Evolutionary conservation across 2,113 vertebrate genomes (phyloP).

Genomic region (Syngnathus floridae): DNA sequence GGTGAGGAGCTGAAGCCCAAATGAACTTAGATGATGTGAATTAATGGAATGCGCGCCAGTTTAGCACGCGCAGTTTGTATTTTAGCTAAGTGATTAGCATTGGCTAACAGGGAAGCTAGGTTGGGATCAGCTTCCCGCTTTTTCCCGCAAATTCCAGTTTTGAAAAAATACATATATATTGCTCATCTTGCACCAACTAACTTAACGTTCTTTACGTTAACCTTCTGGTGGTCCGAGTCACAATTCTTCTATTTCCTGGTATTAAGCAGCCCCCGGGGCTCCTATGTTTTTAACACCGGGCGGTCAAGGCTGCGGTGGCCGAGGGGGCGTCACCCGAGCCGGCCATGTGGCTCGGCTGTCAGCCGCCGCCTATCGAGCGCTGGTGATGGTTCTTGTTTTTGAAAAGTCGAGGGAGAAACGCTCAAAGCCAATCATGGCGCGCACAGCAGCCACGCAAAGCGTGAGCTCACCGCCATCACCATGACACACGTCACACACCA

Average conservation of each 20-base stretch:
- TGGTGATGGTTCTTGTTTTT: conserved; percentile 1
- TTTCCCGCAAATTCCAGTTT: background rate
- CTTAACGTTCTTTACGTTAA: too few relatives aligned
- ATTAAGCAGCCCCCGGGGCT: background rate
- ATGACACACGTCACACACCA: background rate
- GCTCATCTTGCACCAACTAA: background rate
- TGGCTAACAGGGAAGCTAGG: background rate
- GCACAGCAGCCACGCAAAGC: conserved; percentile 5
- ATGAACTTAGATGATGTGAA: background rate
- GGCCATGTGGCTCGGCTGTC: conserved; percentile 8
- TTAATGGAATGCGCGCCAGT: background rate
- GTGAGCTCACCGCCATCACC: conserved; percentile 7
- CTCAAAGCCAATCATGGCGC: conserved; percentile 11
- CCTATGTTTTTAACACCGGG: background rate
- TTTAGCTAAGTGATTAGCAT: background rate
- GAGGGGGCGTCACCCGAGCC: conserved; percentile 1
- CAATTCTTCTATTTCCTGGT: background rate
- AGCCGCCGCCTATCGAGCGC: background rate
- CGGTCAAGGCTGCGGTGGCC: background rate
- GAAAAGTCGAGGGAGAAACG: conserved; percentile 12
- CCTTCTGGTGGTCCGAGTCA: background rate
- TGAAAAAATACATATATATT: background rate
- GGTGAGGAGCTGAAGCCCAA: background rate
- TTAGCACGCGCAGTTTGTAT: background rate
- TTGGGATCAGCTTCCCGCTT: conserved; percentile 1